phyloP scores from a whole-genome alignment of 2,113 vertebrate genomes.

The Nansenia antarctica region DNA sequence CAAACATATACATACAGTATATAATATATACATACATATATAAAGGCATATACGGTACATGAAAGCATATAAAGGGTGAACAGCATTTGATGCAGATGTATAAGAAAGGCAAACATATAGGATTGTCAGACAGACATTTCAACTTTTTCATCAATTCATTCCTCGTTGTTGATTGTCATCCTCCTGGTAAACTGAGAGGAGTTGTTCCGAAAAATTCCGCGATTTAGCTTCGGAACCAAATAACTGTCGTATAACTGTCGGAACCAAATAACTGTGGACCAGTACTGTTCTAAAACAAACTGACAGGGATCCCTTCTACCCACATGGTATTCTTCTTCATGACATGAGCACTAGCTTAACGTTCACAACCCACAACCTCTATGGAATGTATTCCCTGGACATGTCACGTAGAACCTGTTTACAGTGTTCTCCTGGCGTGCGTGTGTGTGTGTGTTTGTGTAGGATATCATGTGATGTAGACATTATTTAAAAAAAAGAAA shows the following conservation, averaged over 20 bases:
- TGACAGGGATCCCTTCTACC: too few species aligned
- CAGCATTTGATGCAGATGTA: neutral
- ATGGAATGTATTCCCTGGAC: neutral
- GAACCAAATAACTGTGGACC: too few species aligned
- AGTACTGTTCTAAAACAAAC: too few species aligned
- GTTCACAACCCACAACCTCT: neutral
- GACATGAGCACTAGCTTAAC: too few species aligned
- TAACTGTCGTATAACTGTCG: too few species aligned
- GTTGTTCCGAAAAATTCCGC: too few species aligned
- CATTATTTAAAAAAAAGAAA: too few species aligned
- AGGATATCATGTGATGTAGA: neutral
- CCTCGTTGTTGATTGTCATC: too few species aligned
- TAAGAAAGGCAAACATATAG: constrained; percentile 20
- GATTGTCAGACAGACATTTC: neutral
- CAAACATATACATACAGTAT: constrained; percentile 43
- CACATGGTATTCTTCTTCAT: too few species aligned
- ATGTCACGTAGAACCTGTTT: neutral
- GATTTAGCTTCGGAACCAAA: too few species aligned
- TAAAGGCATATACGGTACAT: constrained; percentile 46
- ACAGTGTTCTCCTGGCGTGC: neutral
- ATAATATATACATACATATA: constrained; percentile 36
- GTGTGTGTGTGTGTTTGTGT: neutral
- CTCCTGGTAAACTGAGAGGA: too few species aligned
- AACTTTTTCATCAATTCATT: too few species aligned
- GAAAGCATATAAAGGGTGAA: constrained; percentile 30